A percentile compares a stretch with the other conserved stretches of the same genome.
These are phyloP conservation scores for Numida meleagris DNA, from an alignment of 2,113 vertebrate species.

Conservation along the genomic window DNA sequence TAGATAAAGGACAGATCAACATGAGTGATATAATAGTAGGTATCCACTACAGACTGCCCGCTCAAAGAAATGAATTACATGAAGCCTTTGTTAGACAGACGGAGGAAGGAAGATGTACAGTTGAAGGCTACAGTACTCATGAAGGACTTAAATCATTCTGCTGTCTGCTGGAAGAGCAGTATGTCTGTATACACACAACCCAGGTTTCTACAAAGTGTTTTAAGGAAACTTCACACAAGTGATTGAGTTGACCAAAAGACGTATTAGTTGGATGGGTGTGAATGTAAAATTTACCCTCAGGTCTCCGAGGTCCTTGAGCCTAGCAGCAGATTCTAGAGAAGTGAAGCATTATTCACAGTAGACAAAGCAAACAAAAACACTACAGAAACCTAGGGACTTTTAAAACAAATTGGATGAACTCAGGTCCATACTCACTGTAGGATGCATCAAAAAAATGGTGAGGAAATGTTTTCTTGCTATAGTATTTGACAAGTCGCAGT, in stretches of 20 bases:
- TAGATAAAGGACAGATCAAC: neutral
- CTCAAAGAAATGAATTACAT: neutral
- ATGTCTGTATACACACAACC: neutral
- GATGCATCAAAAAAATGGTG: neutral
- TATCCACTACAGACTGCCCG: neutral
- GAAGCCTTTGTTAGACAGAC: neutral
- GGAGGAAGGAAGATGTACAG: neutral
- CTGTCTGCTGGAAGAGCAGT: neutral
- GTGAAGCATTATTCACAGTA: neutral
- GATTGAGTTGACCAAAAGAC: neutral
- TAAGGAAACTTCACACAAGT: neutral
- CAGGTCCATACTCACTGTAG: neutral
- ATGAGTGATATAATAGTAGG: neutral
- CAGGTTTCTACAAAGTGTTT: neutral
- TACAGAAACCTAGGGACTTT: neutral
- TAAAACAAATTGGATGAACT: neutral
- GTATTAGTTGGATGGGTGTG: neutral
- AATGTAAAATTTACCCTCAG: neutral
- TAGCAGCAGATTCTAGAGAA: neutral
- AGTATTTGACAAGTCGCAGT: neutral
- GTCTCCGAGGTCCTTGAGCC: neutral
- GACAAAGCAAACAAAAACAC: neutral
- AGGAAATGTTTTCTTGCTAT: neutral
- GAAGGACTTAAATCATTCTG: neutral
- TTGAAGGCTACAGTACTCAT: neutral